Evolutionary conservation across 2,888 invertebrate species (phyloP).

Genomic region (Campaea margaritaria): DNA sequence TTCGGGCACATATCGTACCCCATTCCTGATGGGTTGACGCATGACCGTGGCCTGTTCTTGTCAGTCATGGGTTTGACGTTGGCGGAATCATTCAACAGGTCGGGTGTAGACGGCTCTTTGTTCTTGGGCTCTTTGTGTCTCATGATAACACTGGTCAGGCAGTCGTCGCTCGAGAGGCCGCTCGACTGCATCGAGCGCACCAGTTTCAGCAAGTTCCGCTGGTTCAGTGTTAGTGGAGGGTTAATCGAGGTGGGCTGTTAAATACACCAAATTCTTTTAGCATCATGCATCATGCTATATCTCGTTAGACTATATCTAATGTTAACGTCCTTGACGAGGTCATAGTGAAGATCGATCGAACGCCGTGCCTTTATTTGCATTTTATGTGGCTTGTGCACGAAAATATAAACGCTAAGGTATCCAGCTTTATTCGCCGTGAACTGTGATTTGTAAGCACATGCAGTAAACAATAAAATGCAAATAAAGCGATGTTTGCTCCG

Average conservation of each 20-base stretch:
- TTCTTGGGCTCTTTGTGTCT: slow-evolving; percentile 79
- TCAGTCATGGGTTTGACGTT: slow-evolving; percentile 78
- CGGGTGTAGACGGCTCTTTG: slow-evolving; percentile 85
- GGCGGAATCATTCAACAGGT: slow-evolving; percentile 84
- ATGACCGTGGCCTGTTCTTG: slow-evolving; percentile 88
- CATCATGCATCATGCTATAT: slow-evolving; percentile 79
- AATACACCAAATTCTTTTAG: slow-evolving; percentile 80
- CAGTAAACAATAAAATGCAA: slow-evolving; percentile 84
- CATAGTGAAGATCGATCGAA: slow-evolving; percentile 56
- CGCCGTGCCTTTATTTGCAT: slow-evolving; percentile 79
- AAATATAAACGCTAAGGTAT: slow-evolving; percentile 62
- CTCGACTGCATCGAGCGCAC: slow-evolving; percentile 86
- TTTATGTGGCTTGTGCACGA: slow-evolving; percentile 84
- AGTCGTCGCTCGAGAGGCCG: slow-evolving; percentile 83
- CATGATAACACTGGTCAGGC: slow-evolving; percentile 81
- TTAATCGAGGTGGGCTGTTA: slow-evolving; percentile 84
- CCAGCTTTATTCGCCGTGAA: slow-evolving; percentile 67
- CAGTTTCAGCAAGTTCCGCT: slow-evolving; percentile 84
- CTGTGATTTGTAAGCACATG: slow-evolving; percentile 80
- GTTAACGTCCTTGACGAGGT: slow-evolving; percentile 58
- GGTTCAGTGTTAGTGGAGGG: slow-evolving; percentile 85
- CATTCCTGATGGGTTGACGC: slow-evolving; percentile 84
- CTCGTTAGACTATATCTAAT: slow-evolving; percentile 59
- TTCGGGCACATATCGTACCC: slow-evolving; percentile 80
- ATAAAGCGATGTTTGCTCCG: slow-evolving; percentile 77